phyloP scores from a whole-genome alignment of 2,888 invertebrate species.

The Lumbricus terrestris region DNA sequence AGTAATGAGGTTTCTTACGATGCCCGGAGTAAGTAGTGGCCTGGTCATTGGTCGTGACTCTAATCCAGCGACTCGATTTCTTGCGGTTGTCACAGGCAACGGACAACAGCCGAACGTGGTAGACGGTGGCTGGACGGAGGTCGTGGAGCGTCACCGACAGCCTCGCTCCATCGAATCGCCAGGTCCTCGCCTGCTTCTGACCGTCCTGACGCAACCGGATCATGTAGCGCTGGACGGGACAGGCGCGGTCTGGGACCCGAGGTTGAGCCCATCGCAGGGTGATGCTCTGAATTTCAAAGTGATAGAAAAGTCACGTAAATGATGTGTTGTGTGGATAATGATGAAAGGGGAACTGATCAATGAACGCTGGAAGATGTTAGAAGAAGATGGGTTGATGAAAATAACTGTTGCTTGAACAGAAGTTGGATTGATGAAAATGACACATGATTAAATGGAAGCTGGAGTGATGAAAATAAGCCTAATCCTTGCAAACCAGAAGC shows the following conservation, averaged over 20 bases:
- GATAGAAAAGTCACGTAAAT: not conserved
- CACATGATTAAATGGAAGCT: too few relatives aligned
- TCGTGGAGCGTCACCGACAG: conserved; percentile 30
- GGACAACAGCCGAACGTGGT: conserved; percentile 37
- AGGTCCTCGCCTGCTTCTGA: conserved; percentile 26
- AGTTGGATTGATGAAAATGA: too few relatives aligned
- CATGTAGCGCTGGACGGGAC: conserved; percentile 37
- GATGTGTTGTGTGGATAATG: not conserved
- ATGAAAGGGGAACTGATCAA: not conserved
- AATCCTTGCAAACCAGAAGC: too few relatives aligned
- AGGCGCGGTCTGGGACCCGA: conserved; percentile 18
- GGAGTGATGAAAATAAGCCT: too few relatives aligned
- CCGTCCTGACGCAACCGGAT: conserved; percentile 37
- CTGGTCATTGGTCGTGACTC: conserved; percentile 27
- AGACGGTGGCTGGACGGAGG: conserved; percentile 31
- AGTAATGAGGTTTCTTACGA: not conserved
- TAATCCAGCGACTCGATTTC: conserved; percentile 35
- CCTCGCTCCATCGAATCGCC: conserved; percentile 34
- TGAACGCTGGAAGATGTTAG: too few relatives aligned
- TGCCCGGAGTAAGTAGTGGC: conserved; percentile 7
- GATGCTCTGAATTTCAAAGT: conserved; percentile 26
- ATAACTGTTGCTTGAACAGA: too few relatives aligned
- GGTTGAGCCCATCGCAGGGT: conserved; percentile 21
- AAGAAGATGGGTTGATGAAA: too few relatives aligned
- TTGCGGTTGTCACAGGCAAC: conserved; percentile 37